A percentile compares a stretch with the other conserved stretches of the same genome.
Evolutionary conservation across 2,888 invertebrate species (phyloP).

Genomic region (Nyleta sp.): DNA sequence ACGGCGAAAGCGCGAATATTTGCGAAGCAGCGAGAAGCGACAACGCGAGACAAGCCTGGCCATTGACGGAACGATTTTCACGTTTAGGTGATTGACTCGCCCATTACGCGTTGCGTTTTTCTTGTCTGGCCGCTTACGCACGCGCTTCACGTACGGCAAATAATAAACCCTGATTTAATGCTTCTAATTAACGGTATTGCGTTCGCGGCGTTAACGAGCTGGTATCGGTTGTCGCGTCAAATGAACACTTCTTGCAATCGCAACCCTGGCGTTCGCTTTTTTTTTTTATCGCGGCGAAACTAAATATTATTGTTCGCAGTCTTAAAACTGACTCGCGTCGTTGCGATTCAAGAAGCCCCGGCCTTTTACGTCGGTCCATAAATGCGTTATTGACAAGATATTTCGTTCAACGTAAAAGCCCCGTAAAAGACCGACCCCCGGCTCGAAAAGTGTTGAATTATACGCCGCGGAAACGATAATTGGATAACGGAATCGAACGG

Average conservation of each 20-base stretch:
- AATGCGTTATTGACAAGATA: constrained; percentile 30
- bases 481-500: too few relatives aligned
- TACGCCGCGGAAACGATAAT: too few relatives aligned
- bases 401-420: constrained; percentile 6
- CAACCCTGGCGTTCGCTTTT: constrained; percentile 6
- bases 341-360: constrained; percentile 12
- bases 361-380: constrained; percentile 14
- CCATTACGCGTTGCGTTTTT: constrained; percentile 42
- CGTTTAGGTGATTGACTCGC: constrained; percentile 64
- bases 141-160: constrained; percentile 57
- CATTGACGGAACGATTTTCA: constrained; percentile 13
- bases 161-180: constrained; percentile 57
- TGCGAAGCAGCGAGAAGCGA: constrained; percentile 19
- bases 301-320: constrained; percentile 30
- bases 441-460: constrained; percentile 2
- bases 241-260: constrained; percentile 41
- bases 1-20: constrained; percentile 39
- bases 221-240: constrained; percentile 54
- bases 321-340: constrained; percentile 5
- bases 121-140: constrained; percentile 24
- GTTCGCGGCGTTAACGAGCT: constrained; percentile 54
- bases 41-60: constrained; percentile 3
- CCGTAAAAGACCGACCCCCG: constrained; percentile 9
- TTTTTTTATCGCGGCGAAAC: constrained; percentile 10
- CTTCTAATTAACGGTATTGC: constrained; percentile 54